Percentiles rank a stretch among this genome's conserved stretches.
phyloP scores from a whole-genome alignment of 2,113 vertebrate species.

The Heliornis fulica region DNA sequence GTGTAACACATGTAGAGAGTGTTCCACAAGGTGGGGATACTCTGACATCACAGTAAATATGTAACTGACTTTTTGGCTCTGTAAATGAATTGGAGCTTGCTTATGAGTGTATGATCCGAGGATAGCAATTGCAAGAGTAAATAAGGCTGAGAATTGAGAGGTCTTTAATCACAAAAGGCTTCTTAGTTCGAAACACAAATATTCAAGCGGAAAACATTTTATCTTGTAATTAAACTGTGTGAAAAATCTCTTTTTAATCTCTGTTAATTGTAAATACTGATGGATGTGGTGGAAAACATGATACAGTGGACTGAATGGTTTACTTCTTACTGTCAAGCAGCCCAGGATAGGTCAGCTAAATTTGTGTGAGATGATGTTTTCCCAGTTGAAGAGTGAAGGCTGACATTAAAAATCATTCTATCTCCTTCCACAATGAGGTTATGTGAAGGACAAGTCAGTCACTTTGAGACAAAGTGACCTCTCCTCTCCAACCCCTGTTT shows the following conservation, averaged over 20 bases:
- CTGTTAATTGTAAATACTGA: constrained; percentile 33
- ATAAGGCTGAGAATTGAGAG: not conserved
- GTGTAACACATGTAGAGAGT: not conserved
- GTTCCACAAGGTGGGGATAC: not conserved
- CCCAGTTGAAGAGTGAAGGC: not conserved
- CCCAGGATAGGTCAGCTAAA: not conserved
- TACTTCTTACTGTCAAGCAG: not conserved
- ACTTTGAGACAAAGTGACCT: not conserved
- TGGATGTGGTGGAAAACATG: constrained; percentile 62
- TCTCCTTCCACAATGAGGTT: not conserved
- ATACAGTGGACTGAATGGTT: constrained; percentile 8
- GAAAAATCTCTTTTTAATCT: constrained; percentile 2
- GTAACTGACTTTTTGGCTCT: not conserved
- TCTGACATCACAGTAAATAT: not conserved
- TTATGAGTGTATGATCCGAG: not conserved
- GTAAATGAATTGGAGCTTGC: not conserved
- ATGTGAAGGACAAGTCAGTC: not conserved
- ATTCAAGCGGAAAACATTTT: not conserved
- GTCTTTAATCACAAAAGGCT: not conserved
- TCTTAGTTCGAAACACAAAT: not conserved
- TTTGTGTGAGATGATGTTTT: not conserved
- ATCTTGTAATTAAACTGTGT: constrained; percentile 1
- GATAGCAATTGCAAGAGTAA: not conserved
- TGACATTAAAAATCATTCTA: not conserved
- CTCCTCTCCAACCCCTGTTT: not conserved